Conservation (phyloP, 2,888 invertebrate genomes). For the Mythimna loreyi region DNA sequence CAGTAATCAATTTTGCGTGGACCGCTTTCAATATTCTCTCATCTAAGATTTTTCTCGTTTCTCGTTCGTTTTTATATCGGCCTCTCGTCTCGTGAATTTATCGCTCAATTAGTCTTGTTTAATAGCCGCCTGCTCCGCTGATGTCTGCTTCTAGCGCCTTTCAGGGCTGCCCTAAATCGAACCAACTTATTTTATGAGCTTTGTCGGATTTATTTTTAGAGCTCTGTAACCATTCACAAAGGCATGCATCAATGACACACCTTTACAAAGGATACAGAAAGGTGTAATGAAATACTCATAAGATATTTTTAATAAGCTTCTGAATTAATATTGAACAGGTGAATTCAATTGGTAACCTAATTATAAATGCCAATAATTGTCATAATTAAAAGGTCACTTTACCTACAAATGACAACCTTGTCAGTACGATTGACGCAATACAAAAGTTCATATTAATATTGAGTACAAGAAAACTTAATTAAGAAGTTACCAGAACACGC, state of each 20-base stretch:
- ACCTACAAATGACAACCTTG: slow-evolving; percentile 34
- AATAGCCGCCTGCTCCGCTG: slow-evolving; percentile 91
- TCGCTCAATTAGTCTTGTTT: slow-evolving; percentile 92
- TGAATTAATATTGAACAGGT: slow-evolving; percentile 30
- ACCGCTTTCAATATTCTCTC: slow-evolving; percentile 90
- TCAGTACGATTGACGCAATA: slow-evolving; percentile 22
- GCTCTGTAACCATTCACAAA: neutral
- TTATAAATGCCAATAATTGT: slow-evolving; percentile 23
- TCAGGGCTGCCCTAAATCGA: slow-evolving; percentile 79
- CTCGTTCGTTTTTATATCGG: slow-evolving; percentile 87
- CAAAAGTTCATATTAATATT: slow-evolving; percentile 34
- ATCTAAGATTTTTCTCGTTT: slow-evolving; percentile 85
- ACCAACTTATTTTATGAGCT: slow-evolving; percentile 19
- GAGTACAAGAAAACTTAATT: slow-evolving; percentile 36
- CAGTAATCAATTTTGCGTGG: slow-evolving; percentile 89
- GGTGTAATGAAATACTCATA: slow-evolving; percentile 5
- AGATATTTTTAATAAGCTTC: slow-evolving; percentile 14
- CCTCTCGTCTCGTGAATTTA: slow-evolving; percentile 89
- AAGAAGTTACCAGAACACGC: slow-evolving; percentile 30
- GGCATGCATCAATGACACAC: neutral
- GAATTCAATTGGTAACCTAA: slow-evolving; percentile 18
- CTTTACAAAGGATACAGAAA: neutral
- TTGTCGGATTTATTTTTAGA: slow-evolving; percentile 25
- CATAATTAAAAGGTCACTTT: slow-evolving; percentile 29
- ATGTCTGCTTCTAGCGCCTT: slow-evolving; percentile 89